Evolutionary conservation across 2,888 invertebrate genomes (phyloP), one percentile per base, ranked within the genome.

Genomic region (Drepanosiphum platanoidis): DNA sequence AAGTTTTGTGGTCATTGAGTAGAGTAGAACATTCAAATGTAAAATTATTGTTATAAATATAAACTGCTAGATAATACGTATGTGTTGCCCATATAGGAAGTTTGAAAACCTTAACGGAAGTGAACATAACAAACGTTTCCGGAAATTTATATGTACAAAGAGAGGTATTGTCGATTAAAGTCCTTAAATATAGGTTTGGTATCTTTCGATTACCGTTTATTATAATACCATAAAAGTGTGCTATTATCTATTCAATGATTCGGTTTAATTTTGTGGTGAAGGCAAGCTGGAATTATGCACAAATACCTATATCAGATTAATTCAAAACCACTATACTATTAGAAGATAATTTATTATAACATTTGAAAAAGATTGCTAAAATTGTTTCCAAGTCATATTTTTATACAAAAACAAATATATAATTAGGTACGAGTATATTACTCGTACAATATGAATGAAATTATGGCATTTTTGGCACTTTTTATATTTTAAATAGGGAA

Each of bases 231-330:
- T 5, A 22, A 72, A 46, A 32, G 66, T 22, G n/a, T n/a, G 30
- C 15, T 42, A 3, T 66, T 30, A 34, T 32, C 32, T 22, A 70
- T 70, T 18, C 8, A 52, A 70, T 68, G 34, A 15, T 36, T 36
- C 32, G 15, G 64, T 32, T 66, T 36, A 52, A 52, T 68, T 68
- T 27, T 68, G 34, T 18, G 9, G 15, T 34, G 79, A 80, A 70
- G 79, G 68, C 52, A 36, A 80, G n/a, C 52, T 80, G 18, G 79
- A 80, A 68, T 34, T 70, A 1, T 1, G 52, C 27, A n/a, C n/a
- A n/a, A n/a, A n/a, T n/a, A n/a, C n/a, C 36, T 32, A 13, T 27
- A n/a, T 66, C 34, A 32, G 68, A 3, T 80, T 0, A 15, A 70
- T 46, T 80, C n/a, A 15, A 1, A 5, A 32, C 1, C 2, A 66